Percentiles rank a stretch among this genome's conserved stretches.
Evolutionary conservation across 2,113 vertebrate genomes (phyloP).

Genomic region (Prolemur simus): DNA sequence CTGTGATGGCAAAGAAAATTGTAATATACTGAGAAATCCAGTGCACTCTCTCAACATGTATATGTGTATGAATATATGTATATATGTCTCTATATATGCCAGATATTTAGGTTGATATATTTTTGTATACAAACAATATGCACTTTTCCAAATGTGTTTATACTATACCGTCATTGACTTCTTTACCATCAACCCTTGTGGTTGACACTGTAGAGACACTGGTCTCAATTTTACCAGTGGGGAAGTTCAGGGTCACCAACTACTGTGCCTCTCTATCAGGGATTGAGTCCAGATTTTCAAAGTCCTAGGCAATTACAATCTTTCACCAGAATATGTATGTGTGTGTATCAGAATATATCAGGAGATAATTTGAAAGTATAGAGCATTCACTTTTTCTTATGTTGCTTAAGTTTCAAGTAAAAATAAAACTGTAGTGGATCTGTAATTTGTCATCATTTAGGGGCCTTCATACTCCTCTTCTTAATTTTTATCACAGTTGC

Average conservation of each 20-base stretch:
- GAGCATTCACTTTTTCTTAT: not conserved
- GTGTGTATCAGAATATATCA: not conserved
- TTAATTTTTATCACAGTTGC: not conserved
- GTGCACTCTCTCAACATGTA: not conserved
- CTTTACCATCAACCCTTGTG: not conserved
- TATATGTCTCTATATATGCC: not conserved
- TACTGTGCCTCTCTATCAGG: not conserved
- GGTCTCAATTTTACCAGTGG: not conserved
- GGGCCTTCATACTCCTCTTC: not conserved
- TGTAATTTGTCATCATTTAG: not conserved
- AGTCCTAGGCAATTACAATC: not conserved
- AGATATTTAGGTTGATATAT: not conserved
- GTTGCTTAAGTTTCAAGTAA: not conserved
- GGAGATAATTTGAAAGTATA: not conserved
- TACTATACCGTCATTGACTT: not conserved
- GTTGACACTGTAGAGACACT: not conserved
- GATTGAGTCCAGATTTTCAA: not conserved
- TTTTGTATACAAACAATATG: not conserved
- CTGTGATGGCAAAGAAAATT: not conserved
- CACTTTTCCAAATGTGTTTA: not conserved
- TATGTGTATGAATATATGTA: not conserved
- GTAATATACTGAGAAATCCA: not conserved
- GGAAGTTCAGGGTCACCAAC: not conserved
- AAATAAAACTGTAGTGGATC: not conserved
- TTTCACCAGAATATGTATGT: not conserved